These are phyloP conservation scores for Cybosia mesomella DNA, from an alignment of 2,888 invertebrate genomes.

Conservation along the genomic window DNA sequence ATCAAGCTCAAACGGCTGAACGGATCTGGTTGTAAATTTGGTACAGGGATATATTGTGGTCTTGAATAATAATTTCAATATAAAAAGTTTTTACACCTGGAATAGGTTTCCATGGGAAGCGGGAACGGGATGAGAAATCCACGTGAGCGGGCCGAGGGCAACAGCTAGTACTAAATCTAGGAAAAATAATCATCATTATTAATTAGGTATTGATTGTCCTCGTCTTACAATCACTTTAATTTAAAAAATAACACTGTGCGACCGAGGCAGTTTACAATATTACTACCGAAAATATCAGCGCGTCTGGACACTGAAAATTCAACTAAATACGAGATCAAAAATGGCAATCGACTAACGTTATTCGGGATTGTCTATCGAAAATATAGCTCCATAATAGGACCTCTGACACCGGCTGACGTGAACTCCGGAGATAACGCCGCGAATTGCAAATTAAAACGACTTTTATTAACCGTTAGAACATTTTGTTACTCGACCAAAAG, in stretches of 20 bases:
- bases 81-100: too few species aligned
- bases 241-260: neutral
- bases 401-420: slow-evolving; percentile 58
- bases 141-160: too few species aligned
- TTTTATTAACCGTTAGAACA: slow-evolving; percentile 72
- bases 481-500: slow-evolving; percentile 65
- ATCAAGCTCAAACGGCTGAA: too few species aligned
- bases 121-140: too few species aligned
- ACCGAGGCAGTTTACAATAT: neutral
- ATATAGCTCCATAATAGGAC: slow-evolving; percentile 49
- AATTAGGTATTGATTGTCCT: neutral
- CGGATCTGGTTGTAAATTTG: too few species aligned
- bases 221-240: neutral
- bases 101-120: too few species aligned
- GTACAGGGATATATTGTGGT: too few species aligned
- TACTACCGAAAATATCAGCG: slow-evolving; percentile 1
- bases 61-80: too few species aligned
- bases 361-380: slow-evolving; percentile 39
- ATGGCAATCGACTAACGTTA: slow-evolving; percentile 30
- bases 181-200: too few species aligned
- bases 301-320: slow-evolving; percentile 33
- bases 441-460: slow-evolving; percentile 75
- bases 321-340: slow-evolving; percentile 34
- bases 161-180: too few species aligned
- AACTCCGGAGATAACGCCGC: slow-evolving; percentile 62